phyloP scores from a whole-genome alignment of 2,797 vertebrate genomes.

The Thaleichthys pacificus region DNA sequence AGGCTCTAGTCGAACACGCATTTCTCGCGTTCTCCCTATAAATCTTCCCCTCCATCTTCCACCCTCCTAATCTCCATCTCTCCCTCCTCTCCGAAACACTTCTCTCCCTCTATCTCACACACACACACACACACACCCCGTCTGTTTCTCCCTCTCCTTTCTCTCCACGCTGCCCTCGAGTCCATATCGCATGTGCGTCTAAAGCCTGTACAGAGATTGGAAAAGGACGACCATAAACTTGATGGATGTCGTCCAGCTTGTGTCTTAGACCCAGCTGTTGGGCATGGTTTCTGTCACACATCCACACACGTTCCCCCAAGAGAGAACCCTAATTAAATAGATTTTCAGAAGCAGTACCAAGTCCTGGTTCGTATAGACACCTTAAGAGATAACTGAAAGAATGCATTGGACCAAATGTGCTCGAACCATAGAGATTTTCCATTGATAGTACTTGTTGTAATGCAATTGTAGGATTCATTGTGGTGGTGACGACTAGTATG shows the following conservation, averaged over 20 bases:
- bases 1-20: conserved; percentile 57
- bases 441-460: conserved; percentile 7
- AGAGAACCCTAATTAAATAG: conserved; percentile 48
- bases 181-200: conserved; percentile 35
- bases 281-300: conserved; percentile 70
- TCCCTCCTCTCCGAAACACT: conserved; percentile 32
- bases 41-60: conserved; percentile 60
- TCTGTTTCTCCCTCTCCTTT: conserved; percentile 1
- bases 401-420: conserved; percentile 38
- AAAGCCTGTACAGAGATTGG: conserved; percentile 63
- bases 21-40: conserved; percentile 60
- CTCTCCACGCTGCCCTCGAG: conserved; percentile 5
- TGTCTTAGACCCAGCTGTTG: conserved; percentile 72
- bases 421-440: conserved; percentile 59
- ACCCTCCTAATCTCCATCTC: conserved; percentile 29
- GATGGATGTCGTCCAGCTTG: conserved; percentile 71
- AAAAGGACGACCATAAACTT: conserved; percentile 72
- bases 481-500: conserved; percentile 54
- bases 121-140: conserved; percentile 17
- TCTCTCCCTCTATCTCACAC: conserved; percentile 49
- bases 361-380: conserved; percentile 37
- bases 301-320: conserved; percentile 35
- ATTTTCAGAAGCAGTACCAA: conserved; percentile 41
- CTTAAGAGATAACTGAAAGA: conserved; percentile 14
- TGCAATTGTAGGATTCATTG: background rate